Conservation (phyloP, 2,797 vertebrate genomes). For the Enteromius afrohamiltoni region DNA sequence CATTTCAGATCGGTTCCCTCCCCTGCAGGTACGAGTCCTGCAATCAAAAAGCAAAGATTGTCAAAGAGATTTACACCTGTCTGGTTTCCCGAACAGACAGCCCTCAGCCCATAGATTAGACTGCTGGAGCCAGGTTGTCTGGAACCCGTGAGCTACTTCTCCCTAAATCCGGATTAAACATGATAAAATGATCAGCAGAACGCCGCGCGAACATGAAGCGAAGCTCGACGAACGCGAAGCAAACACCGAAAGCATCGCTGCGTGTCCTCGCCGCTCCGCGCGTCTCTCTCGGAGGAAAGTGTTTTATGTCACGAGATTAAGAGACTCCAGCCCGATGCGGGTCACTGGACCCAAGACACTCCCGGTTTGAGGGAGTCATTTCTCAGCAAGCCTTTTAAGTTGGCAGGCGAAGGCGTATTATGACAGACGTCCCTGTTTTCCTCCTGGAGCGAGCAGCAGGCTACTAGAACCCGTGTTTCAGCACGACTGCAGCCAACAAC, state of each 20-base stretch:
- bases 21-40: constrained; percentile 28
- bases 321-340: constrained; percentile 65
- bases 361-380: constrained; percentile 62
- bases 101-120: constrained; percentile 91
- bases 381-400: constrained; percentile 58
- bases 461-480: neutral
- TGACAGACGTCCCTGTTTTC: constrained; percentile 13
- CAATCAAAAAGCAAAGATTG: constrained; percentile 77
- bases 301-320: constrained; percentile 68
- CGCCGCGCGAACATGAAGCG: constrained; percentile 68
- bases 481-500: neutral
- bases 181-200: constrained; percentile 80
- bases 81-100: constrained; percentile 80
- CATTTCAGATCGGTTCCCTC: constrained; percentile 26
- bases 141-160: constrained; percentile 80
- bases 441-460: neutral
- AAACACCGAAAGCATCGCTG: constrained; percentile 42
- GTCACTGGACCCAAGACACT: constrained; percentile 67
- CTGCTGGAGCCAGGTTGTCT: constrained; percentile 95
- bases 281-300: constrained; percentile 60
- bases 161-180: constrained; percentile 77
- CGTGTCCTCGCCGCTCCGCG: constrained; percentile 29
- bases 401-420: constrained; percentile 40
- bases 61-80: constrained; percentile 96
- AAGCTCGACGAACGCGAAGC: constrained; percentile 56